Evolutionary conservation across 2,888 invertebrate genomes (phyloP).

Genomic region (Sminthurinus aureus): DNA sequence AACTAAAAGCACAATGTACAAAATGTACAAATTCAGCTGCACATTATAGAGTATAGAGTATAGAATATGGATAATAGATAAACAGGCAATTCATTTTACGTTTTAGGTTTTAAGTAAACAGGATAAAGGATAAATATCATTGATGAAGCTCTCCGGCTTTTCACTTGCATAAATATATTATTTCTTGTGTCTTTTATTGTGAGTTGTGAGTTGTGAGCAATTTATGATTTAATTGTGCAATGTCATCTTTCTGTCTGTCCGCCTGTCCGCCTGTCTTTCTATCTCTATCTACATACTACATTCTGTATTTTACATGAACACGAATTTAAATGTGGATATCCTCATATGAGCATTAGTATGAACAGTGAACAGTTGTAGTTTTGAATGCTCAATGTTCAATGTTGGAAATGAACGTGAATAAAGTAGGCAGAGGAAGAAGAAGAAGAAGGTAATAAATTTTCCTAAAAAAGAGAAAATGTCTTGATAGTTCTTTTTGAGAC

Average conservation of each 20-base stretch:
- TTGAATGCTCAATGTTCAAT: too few relatives aligned
- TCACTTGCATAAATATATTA: too few relatives aligned
- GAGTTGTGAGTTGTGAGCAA: background rate
- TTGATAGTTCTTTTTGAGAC: conserved; percentile 1
- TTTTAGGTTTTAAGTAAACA: too few relatives aligned
- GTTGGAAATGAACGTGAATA: background rate
- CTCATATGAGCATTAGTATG: too few relatives aligned
- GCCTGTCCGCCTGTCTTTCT: background rate
- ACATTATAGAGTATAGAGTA: too few relatives aligned
- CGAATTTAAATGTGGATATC: background rate
- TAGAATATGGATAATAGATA: too few relatives aligned
- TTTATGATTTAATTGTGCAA: conserved; percentile 29
- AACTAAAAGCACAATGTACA: too few relatives aligned
- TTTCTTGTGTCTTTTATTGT: background rate
- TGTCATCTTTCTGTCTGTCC: conserved; percentile 9
- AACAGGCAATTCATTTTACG: too few relatives aligned
- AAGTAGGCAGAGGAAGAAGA: background rate
- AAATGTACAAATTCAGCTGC: too few relatives aligned
- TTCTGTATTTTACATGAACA: background rate
- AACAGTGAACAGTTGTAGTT: background rate
- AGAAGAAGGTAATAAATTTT: conserved; percentile 16
- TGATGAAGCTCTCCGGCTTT: too few relatives aligned
- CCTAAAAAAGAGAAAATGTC: conserved; percentile 26
- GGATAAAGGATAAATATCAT: too few relatives aligned
- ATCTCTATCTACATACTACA: too few relatives aligned